phyloP scores from a whole-genome alignment of 1,140 invertebrate genomes.

The Brachionus asplanchnoidis region DNA sequence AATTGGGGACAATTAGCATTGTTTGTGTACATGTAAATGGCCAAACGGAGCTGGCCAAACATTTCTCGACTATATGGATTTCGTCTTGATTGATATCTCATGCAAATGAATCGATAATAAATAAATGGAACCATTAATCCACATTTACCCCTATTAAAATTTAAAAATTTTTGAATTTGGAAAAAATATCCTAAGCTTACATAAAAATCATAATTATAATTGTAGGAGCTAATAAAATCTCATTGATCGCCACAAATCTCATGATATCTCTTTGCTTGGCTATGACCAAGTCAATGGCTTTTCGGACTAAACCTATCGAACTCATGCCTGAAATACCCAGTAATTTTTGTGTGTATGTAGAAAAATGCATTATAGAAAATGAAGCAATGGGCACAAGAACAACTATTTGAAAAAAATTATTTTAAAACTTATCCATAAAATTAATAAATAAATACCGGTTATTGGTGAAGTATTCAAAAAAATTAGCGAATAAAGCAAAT shows the following conservation, averaged over 20 bases:
- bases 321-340: conserved; percentile 66
- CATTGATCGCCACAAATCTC: conserved; percentile 75
- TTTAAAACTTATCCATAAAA: conserved; percentile 48
- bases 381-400: conserved; percentile 79
- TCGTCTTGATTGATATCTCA: conserved; percentile 80
- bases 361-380: conserved; percentile 82
- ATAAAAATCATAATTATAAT: conserved; percentile 74
- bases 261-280: conserved; percentile 80
- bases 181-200: conserved; percentile 63
- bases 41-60: conserved; percentile 70
- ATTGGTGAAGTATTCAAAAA: conserved; percentile 82
- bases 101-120: conserved; percentile 85
- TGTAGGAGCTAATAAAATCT: conserved; percentile 86
- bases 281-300: conserved; percentile 39
- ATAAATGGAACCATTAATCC: conserved; percentile 80
- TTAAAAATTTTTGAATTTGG: too few relatives aligned
- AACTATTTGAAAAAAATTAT: conserved; percentile 62
- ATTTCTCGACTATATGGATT: conserved; percentile 88
- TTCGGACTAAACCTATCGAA: not conserved
- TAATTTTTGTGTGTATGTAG: conserved; percentile 77
- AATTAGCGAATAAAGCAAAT: conserved; percentile 85
- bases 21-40: conserved; percentile 62
- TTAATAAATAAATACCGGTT: conserved; percentile 65
- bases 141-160: conserved; percentile 56
- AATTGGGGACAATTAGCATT: conserved; percentile 64